Evolutionary conservation across 2,888 invertebrate genomes (phyloP), one percentile per base, ranked within the genome.

Genomic region (Drosophila stalkeri): DNA sequence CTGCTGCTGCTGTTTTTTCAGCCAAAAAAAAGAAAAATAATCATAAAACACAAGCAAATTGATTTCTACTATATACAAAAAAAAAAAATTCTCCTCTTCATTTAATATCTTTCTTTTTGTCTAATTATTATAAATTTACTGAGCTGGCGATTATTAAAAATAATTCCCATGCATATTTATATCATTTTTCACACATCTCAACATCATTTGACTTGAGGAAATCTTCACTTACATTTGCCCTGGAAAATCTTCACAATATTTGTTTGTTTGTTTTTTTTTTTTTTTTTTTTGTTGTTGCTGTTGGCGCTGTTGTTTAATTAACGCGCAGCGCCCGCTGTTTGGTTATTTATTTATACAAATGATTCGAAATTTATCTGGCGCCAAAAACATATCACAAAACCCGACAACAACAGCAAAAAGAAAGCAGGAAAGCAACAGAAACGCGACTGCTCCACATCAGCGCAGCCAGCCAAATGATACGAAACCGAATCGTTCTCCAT

Each of bases 351-450:
- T 77, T 77, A 77, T 47, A 77, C 73, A 49, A 67, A 71, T 57
- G 61, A 33, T 64, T 47, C 44, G 44, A 71, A 80, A 80, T 77
- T 75, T 80, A 77, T 77, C 71, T 80, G 77, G 72, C 80, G 80
- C 76, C 80, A 77, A 80, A 76, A 77, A 77, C 77, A 72, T 68
- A 72, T 55, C 64, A 72, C 77, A 72, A 71, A 12, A 43, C 43
- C 64, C 69, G 69, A 56, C 54, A n/a, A 16, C 51, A 52, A 1
- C 47, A n/a, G 14, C 12, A 37, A 14, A 23, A 14, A 6, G 44
- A 20, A 44, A 39, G 37, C 14, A 23, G 3, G 44, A 44, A 20
- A 16, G 37, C 61, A 60, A 31, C 14, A 8, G 4, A 51, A 35
- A 51, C 12, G 35, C 72, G 64, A 64, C 77, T 64, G 80, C 31